Base-by-base conservation (phyloP, 37 sponge, comb jelly and placozoan genomes). In the Haliclona indistincta region DNA sequence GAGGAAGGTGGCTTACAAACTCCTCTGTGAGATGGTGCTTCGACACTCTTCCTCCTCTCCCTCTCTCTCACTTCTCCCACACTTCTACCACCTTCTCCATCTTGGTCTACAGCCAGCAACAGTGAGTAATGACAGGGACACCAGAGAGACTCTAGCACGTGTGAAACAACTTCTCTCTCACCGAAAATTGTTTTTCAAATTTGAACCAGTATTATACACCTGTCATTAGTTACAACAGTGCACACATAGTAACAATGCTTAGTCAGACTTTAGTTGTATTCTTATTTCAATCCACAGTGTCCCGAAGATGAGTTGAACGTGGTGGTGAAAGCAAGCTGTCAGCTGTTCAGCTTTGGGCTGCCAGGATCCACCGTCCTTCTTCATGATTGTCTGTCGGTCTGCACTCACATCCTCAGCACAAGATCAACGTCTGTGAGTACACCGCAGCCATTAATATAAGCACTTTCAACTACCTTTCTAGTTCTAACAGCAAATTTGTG, bases 51-150 rank as follows among this genome's bases (percentile, higher is more conserved):
- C 69, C 80, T 71, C 75, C 30, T 71, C 73, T 15, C 82, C 74
- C 8, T 38, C 85, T 2, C 58, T 17, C 3, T 15, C 54, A 0
- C 76, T 81, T 55, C 83, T 93, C n/a, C 28, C 64, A 0, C 81
- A 78, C 52, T 96, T 96, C 76, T 96, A 93, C 60, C 72, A 61
- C 25, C 91, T 88, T 39, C 43, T 96, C 22, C 77, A 83, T 44
- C 20, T 7, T 0, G 82, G 79, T 28, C 74, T 91, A 3, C 71
- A 82, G 25, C 66, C 82, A 47, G 19, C 37, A 28, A 64, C 67
- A 3, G 88, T 81, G 38, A 70, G 77, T 54, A 41, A 26, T 1
- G 11, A 25, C 55, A 19, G 34, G 64, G 8, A 40, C 8, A 20
- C 28, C n/a, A n/a, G 75, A 42, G 63, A 54, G n/a, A n/a, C n/a